Percentiles rank a stretch among this genome's conserved stretches.
phyloP scores from a whole-genome alignment of 1,140 invertebrate species.

The Protaetia brevitarsis region DNA sequence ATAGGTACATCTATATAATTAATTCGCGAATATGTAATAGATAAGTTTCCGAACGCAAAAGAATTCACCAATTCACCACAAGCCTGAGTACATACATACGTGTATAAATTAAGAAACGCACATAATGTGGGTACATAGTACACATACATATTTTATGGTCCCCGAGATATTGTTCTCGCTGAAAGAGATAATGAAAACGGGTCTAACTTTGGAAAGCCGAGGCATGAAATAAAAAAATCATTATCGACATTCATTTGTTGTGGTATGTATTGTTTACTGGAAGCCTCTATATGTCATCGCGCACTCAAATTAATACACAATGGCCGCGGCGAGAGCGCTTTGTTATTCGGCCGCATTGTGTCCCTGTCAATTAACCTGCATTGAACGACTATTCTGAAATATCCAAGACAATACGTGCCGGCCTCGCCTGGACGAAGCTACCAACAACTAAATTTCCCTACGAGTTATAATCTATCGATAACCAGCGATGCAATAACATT shows the following conservation, averaged over 20 bases:
- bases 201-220: constrained; percentile 20
- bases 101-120: too few relatives aligned
- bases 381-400: constrained; percentile 47
- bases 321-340: constrained; percentile 43
- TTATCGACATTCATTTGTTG: constrained; percentile 35
- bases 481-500: constrained; percentile 11
- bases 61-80: too few relatives aligned
- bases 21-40: too few relatives aligned
- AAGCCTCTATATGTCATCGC: constrained; percentile 45
- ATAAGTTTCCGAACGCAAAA: too few relatives aligned
- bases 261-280: constrained; percentile 34
- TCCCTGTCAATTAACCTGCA: constrained; percentile 47
- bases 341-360: constrained; percentile 46
- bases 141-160: neutral
- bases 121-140: neutral
- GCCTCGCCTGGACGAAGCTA: constrained; percentile 24
- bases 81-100: neutral
- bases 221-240: constrained; percentile 29
- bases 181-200: constrained; percentile 24
- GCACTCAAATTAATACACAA: constrained; percentile 48
- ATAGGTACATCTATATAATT: too few relatives aligned
- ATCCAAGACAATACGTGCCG: constrained; percentile 43
- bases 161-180: constrained; percentile 19
- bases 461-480: constrained; percentile 23
- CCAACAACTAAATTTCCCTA: constrained; percentile 23